These are phyloP conservation scores for Phalanger gymnotis DNA, from an alignment of 2,797 vertebrate species.

Conservation along the genomic window DNA sequence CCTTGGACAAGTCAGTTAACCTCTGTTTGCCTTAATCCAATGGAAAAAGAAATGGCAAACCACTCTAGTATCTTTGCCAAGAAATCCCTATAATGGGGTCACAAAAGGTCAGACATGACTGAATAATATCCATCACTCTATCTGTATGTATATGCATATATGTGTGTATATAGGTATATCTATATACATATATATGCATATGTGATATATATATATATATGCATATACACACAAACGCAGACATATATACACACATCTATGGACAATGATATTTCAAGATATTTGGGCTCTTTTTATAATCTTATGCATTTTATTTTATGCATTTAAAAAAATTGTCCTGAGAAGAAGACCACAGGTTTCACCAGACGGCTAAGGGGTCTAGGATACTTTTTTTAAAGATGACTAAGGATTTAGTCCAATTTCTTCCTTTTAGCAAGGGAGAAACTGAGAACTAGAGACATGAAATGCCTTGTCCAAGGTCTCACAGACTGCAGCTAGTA, in stretches of 20 bases:
- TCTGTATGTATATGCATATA: background rate
- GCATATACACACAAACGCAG: background rate
- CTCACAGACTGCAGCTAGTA: background rate
- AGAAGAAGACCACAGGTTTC: background rate
- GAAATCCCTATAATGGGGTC: too few species aligned
- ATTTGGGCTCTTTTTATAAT: background rate
- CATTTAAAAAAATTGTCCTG: background rate
- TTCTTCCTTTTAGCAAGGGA: constrained; percentile 1
- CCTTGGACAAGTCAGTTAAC: too few species aligned
- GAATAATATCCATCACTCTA: too few species aligned
- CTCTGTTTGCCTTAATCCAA: too few species aligned
- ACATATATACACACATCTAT: background rate
- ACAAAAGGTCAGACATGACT: too few species aligned
- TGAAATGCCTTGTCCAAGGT: constrained; percentile 37
- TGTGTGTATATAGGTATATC: background rate
- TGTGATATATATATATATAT: too few species aligned
- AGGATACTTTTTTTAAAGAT: background rate
- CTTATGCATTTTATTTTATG: background rate
- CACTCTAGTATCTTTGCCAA: too few species aligned
- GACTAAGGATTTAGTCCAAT: background rate
- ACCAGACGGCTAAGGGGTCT: background rate
- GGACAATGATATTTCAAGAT: background rate
- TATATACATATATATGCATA: background rate
- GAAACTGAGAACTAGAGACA: background rate
- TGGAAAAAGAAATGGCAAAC: too few species aligned